Evolutionary conservation across 1,140 invertebrate genomes (phyloP).

Genomic region (Chironomus tepperi): DNA sequence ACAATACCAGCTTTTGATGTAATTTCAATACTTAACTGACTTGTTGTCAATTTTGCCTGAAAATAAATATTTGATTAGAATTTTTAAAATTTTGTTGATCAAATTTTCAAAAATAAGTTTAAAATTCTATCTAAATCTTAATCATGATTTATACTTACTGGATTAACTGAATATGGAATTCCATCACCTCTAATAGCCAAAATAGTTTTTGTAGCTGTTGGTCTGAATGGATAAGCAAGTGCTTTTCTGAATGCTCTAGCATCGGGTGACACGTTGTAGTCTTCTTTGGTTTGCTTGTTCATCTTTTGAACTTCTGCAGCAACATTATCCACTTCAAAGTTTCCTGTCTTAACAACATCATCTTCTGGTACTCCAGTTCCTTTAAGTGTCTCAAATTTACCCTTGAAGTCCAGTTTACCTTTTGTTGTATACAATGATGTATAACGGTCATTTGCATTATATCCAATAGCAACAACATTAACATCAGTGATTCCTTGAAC

Average conservation of each 20-base stretch:
- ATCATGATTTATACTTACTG: constrained; percentile 35
- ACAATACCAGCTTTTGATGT: constrained; percentile 33
- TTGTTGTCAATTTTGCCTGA: constrained; percentile 33
- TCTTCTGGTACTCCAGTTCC: constrained; percentile 38
- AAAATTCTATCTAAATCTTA: too few relatives aligned
- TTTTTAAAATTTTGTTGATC: neutral
- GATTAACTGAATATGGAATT: constrained; percentile 32
- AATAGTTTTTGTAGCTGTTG: constrained; percentile 49
- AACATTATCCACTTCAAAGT: constrained; percentile 32
- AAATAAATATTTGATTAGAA: constrained; percentile 23
- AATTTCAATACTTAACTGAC: constrained; percentile 31
- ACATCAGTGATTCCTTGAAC: constrained; percentile 49
- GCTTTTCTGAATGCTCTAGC: constrained; percentile 47
- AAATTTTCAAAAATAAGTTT: neutral
- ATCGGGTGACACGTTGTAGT: constrained; percentile 30
- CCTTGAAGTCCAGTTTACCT: constrained; percentile 47
- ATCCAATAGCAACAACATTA: constrained; percentile 49
- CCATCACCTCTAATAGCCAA: constrained; percentile 42
- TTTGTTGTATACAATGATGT: constrained; percentile 48
- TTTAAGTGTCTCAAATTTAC: constrained; percentile 45
- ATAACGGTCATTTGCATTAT: constrained; percentile 43
- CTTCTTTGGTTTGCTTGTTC: constrained; percentile 25
- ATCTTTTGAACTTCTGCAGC: constrained; percentile 31
- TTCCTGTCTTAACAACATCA: constrained; percentile 22
- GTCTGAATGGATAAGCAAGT: constrained; percentile 51